These are phyloP conservation scores for honey bee (Apis mellifera) DNA, from an alignment of 1,140 invertebrate genomes.

Conservation along the genomic window DNA sequence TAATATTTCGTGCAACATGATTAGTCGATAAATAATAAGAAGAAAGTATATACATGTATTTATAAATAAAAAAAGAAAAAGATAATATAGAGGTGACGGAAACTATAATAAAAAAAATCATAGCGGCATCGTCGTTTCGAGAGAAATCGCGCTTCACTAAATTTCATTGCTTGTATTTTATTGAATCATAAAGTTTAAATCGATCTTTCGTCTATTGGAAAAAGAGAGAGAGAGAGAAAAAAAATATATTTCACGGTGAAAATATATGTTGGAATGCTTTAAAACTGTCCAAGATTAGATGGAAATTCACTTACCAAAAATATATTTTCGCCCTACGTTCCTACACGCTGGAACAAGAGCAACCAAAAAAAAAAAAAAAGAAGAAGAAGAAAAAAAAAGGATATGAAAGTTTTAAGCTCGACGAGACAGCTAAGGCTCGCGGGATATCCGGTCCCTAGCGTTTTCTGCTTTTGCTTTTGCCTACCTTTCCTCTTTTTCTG, in stretches of 20 bases:
- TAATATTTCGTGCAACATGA: not conserved
- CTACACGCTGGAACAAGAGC: conserved; percentile 11
- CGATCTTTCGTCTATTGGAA: not conserved
- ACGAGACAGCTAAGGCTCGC: conserved; percentile 39
- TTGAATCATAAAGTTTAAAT: not conserved
- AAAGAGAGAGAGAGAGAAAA: too few species aligned
- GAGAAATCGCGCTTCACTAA: not conserved
- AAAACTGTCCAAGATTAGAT: not conserved
- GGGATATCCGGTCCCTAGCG: conserved; percentile 47
- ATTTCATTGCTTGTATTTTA: not conserved
- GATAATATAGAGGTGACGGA: not conserved
- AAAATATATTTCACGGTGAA: not conserved
- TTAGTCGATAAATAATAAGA: not conserved
- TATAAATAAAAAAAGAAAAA: not conserved
- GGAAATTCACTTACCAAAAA: not conserved
- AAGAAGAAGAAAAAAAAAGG: not conserved
- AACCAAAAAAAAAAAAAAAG: not conserved
- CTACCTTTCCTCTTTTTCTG: not conserved
- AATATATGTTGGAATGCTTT: not conserved
- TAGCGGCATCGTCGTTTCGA: not conserved
- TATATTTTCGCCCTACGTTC: conserved; percentile 11
- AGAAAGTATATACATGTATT: too few species aligned
- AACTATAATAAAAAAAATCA: not conserved
- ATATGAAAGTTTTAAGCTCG: conserved; percentile 41
- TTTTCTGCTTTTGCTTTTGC: conserved; percentile 17